Percentiles rank a stretch among this genome's conserved stretches.
Evolutionary conservation across 1,140 invertebrate species (phyloP).

Genomic region (Drosophila simulans): DNA sequence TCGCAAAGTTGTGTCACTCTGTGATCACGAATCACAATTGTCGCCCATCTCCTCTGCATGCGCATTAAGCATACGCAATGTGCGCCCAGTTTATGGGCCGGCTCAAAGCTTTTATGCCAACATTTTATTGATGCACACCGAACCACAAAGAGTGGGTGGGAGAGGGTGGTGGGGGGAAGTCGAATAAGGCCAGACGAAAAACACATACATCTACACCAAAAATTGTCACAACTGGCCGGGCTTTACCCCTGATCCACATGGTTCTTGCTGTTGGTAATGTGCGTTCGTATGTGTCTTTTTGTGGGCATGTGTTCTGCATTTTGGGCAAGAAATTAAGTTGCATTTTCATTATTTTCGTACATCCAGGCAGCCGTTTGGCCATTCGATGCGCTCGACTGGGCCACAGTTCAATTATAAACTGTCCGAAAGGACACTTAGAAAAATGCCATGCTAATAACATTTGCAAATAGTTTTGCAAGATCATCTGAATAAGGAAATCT

Average conservation of each 20-base stretch:
- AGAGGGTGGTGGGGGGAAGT: neutral
- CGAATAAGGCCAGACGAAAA: slow-evolving; percentile 12
- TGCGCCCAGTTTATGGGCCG: slow-evolving; percentile 43
- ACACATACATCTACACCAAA: slow-evolving; percentile 37
- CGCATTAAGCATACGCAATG: slow-evolving; percentile 67
- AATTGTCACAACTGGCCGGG: slow-evolving; percentile 57
- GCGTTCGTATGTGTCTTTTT: slow-evolving; percentile 16
- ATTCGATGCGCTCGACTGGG: slow-evolving; percentile 67
- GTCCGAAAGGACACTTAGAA: slow-evolving; percentile 20
- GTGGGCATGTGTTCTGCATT: slow-evolving; percentile 39
- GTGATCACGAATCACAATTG: slow-evolving; percentile 10
- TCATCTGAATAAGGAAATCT: neutral
- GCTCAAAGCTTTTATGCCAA: slow-evolving; percentile 53
- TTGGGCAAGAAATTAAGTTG: slow-evolving; percentile 66
- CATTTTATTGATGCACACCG: slow-evolving; percentile 71
- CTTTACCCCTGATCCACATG: slow-evolving; percentile 4
- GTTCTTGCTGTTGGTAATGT: slow-evolving; percentile 45
- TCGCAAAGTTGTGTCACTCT: neutral
- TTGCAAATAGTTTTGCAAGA: neutral
- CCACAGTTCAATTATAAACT: slow-evolving; percentile 79
- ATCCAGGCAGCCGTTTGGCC: slow-evolving; percentile 34
- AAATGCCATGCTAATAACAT: neutral
- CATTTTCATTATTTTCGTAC: slow-evolving; percentile 70
- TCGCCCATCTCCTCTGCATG: slow-evolving; percentile 14
- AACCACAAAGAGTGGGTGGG: slow-evolving; percentile 15